A percentile compares a stretch with the other conserved stretches of the same genome.
Evolutionary conservation across 2,888 invertebrate species (phyloP).

Genomic region (Dasypogon diadema): DNA sequence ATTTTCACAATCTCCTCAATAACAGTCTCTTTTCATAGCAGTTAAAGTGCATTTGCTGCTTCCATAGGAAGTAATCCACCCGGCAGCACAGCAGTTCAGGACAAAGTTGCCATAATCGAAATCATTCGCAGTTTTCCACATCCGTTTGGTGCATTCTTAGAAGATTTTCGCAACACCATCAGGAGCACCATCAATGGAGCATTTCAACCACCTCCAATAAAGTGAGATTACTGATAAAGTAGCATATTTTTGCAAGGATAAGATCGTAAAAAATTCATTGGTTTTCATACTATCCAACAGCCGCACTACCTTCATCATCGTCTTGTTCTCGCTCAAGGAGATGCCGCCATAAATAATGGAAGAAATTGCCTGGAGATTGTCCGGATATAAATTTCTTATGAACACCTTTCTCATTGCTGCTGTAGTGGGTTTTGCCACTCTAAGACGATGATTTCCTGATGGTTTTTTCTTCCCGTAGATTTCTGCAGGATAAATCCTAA

Average conservation of each 20-base stretch:
- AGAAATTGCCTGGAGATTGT: conserved; percentile 12
- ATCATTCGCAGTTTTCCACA: too few relatives aligned
- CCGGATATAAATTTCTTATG: conserved; percentile 24
- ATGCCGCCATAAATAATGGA: conserved; percentile 23
- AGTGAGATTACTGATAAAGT: conserved; percentile 8
- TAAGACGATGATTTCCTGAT: too few relatives aligned
- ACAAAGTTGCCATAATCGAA: too few relatives aligned
- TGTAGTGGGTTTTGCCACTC: not conserved
- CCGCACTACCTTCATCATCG: conserved; percentile 4
- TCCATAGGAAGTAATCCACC: too few relatives aligned
- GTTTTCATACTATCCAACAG: not conserved
- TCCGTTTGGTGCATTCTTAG: too few relatives aligned
- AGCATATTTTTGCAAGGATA: conserved; percentile 25
- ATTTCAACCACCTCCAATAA: conserved; percentile 28
- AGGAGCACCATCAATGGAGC: not conserved
- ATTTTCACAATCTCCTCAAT: too few relatives aligned
- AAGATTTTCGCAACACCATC: too few relatives aligned
- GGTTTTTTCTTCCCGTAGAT: too few relatives aligned
- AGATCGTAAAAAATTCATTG: conserved; percentile 24
- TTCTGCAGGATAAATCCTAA: too few relatives aligned
- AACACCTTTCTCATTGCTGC: conserved; percentile 2
- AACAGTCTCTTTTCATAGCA: too few relatives aligned
- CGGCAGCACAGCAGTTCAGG: too few relatives aligned
- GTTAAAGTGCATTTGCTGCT: too few relatives aligned
- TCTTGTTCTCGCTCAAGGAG: conserved; percentile 8